Evolutionary conservation across 2,797 vertebrate species (phyloP).

Genomic region (Chaetodon trifasciatus): DNA sequence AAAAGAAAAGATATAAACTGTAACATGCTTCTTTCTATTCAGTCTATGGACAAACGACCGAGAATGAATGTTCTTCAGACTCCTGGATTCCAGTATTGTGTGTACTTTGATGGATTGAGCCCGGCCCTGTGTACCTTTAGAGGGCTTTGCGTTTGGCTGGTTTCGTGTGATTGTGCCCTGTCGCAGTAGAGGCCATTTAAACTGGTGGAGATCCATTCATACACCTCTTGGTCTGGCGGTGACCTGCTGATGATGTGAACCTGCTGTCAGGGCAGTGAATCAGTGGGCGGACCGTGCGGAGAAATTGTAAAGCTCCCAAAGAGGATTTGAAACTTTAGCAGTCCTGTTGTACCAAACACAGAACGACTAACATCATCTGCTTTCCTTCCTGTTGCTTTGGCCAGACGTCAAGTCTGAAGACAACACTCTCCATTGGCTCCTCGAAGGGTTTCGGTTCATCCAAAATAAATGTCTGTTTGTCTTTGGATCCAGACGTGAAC

Average conservation of each 20-base stretch:
- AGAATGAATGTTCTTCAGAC: constrained; percentile 81
- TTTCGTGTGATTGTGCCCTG: constrained; percentile 75
- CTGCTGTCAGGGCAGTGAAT: no score
- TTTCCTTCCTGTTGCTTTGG: not conserved
- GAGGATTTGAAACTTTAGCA: not conserved
- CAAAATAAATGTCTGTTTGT: no score
- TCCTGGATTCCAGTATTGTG: constrained; percentile 76
- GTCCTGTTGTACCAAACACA: not conserved
- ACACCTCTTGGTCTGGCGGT: constrained; percentile 1
- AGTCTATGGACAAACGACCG: constrained; percentile 78
- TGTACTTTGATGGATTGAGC: constrained; percentile 74
- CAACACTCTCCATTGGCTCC: not conserved
- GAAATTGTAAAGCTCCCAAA: not conserved
- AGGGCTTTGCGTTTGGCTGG: constrained; percentile 75
- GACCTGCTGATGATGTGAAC: not conserved
- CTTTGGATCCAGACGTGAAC: not conserved
- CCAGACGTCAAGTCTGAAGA: not conserved
- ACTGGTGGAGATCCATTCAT: constrained; percentile 46
- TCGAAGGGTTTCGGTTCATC: no score
- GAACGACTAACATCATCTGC: not conserved
- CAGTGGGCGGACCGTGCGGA: no score
- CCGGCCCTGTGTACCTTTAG: constrained; percentile 73
- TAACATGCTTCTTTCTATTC: constrained; percentile 79
- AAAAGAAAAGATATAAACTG: constrained; percentile 73
- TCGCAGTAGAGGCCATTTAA: constrained; percentile 60